Base-by-base conservation (phyloP, 2,113 vertebrate species). In the Bufo gargarizans region DNA sequence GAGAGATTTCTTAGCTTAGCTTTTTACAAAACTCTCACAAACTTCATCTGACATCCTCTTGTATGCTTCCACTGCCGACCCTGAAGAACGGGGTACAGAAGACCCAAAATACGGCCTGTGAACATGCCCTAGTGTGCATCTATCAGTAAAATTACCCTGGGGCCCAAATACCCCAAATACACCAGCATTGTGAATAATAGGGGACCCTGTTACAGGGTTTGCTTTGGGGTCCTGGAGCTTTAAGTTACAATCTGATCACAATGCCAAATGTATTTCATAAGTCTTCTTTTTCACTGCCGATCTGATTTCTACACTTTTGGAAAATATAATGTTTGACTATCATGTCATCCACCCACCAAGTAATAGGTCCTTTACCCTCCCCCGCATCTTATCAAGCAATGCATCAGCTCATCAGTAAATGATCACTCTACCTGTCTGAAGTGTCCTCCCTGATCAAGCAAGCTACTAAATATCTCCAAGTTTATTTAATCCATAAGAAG, bases 331-430 rank as follows among this genome's bases (percentile, higher is more conserved):
- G 43, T 17, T 49, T 50, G 16, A 76, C 2, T 49, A 77, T 50
- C 16, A 49, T 49, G 20, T 50, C 8, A 55, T 22, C 50, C n/a
- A 55, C 9, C 53, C 33, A 33, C n/a, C 3, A 3, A 56, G 20
- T 79, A 33, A 56, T 56, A 4, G 53, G 20, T 58, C 20, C 53
- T 16, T 79, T 56, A 78, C n/a, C 45, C 16, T 33, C 33, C 58
- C 13, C 12, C 56, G 49, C 17, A 14, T 50, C 45, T 76, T 49
- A 45, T 47, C 72, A 76, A 17, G 19, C 49, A 77, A 50, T 53
- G 20, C 19, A 78, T 78, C 47, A 78, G 76, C 47, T 79, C 50
- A 79, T 79, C 20, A 81, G 55, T 61, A 81, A 4, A 43, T 17
- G 78, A 58, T 4, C 78, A 59, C 20, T 77, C 14, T 58, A 20